These are phyloP conservation scores for Kradibia gibbosae DNA, from an alignment of 1,140 invertebrate genomes.

Conservation along the genomic window DNA sequence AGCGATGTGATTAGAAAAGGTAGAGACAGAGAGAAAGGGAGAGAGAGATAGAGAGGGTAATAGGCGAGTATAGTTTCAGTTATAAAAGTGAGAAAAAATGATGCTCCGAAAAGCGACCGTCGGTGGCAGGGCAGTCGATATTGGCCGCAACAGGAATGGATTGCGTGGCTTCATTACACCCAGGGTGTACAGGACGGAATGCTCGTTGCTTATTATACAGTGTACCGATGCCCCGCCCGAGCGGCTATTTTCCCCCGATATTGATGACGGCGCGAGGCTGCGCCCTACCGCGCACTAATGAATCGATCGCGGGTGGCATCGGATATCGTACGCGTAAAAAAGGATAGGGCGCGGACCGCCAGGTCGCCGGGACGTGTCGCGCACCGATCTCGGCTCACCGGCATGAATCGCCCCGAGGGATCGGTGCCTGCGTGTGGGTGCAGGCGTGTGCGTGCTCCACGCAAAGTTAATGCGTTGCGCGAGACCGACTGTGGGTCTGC, in stretches of 20 bases:
- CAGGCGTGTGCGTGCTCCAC: too few relatives aligned
- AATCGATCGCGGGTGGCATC: conserved; percentile 66
- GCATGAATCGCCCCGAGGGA: neutral
- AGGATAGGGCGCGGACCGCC: neutral
- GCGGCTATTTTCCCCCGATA: conserved; percentile 56
- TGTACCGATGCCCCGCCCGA: conserved; percentile 24
- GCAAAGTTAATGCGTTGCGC: neutral
- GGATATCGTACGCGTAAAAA: conserved; percentile 28
- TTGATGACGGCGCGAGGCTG: conserved; percentile 62
- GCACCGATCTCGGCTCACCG: conserved; percentile 9
- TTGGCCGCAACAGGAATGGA: neutral
- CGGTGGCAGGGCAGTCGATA: neutral
- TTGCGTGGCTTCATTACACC: conserved; percentile 12
- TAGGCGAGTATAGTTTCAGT: neutral
- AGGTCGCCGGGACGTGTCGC: conserved; percentile 20
- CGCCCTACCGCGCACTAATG: conserved; percentile 65
- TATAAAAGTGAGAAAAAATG: neutral
- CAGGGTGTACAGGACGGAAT: neutral
- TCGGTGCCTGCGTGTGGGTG: neutral
- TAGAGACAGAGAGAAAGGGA: neutral
- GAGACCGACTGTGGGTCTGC: neutral
- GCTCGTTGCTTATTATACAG: conserved; percentile 17
- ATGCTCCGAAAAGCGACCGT: neutral
- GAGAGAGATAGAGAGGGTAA: neutral
- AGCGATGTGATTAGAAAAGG: neutral